Base-by-base conservation (phyloP, 2,113 vertebrate genomes). In the Origma solitaria region DNA sequence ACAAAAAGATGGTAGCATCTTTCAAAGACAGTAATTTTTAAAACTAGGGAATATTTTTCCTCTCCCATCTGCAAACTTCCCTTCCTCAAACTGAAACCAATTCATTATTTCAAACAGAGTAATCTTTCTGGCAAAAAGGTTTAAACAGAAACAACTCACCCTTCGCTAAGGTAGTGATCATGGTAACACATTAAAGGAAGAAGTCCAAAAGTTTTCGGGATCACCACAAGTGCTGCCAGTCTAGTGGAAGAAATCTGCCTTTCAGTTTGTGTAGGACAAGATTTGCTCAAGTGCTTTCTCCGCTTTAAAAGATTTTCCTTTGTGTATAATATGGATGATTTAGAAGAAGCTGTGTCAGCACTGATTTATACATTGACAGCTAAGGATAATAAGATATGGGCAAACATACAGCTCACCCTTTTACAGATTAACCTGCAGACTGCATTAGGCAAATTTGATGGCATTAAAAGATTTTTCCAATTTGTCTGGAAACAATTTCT, bases 391-490 rank as follows among this genome's bases (percentile, higher is more conserved):
- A 98, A 98, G 98, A 98, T 98, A 97, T 94, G 97, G 97, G 97
- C 98, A 97, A 98, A 98, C 97, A 97, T 97, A 97, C 97, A 96
- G 95, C 96, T 98, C 96, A 97, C 96, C 97, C 98, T 98, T 98
- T 98, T 98, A 98, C 97, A 98, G 98, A 98, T 98, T 98, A 98
- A 98, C 98, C 98, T 98, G 95, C 88, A 98, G 97, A 98, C 98
- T 98, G 97, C 98, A 98, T 98, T 98, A 98, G 97, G 98, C 98
- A 98, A 98, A 98, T 98, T 98, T 98, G 98, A 98, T 98, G 97
- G 97, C 98, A 98, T 98, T 98, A 98, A 98, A 98, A 98, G 98
- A 98, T 98, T 98, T 98, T 97, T 96, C 97, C 98, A 98, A 98
- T 98, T 98, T 98, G 97, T 98, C 98, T 98, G 95, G 96, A 98